Percentiles rank a stretch among this genome's conserved stretches.
These are phyloP conservation scores for Pitta sordida DNA, from an alignment of 2,113 vertebrate genomes.

Conservation along the genomic window DNA sequence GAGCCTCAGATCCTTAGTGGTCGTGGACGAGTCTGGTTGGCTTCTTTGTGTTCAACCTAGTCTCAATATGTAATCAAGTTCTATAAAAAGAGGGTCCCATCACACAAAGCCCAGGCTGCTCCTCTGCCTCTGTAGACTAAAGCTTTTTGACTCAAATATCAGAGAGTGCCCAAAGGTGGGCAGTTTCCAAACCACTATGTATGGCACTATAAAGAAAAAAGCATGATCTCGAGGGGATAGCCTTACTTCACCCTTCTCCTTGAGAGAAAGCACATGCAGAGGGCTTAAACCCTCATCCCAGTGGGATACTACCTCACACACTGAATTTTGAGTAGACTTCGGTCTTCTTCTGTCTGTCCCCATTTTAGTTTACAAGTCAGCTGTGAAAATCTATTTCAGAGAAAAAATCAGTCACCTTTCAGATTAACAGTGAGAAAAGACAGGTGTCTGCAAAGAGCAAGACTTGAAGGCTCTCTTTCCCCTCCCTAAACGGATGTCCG, in stretches of 20 bases:
- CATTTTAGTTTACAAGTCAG: not conserved
- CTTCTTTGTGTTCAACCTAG: not conserved
- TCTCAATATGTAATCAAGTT: not conserved
- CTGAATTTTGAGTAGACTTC: not conserved
- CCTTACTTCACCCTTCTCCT: not conserved
- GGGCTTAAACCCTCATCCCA: not conserved
- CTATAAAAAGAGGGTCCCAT: not conserved
- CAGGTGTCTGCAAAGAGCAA: not conserved
- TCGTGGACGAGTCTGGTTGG: not conserved
- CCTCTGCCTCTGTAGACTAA: not conserved
- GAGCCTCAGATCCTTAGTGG: not conserved
- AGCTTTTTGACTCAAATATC: not conserved
- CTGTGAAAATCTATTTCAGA: not conserved
- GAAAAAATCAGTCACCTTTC: not conserved
- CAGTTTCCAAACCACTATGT: not conserved
- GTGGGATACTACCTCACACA: not conserved
- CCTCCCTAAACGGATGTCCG: not conserved
- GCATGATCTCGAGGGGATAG: not conserved
- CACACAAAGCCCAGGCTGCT: not conserved
- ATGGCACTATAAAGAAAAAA: not conserved
- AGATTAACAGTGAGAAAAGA: not conserved
- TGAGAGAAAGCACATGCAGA: not conserved
- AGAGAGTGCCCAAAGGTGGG: not conserved
- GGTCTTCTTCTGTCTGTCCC: not conserved
- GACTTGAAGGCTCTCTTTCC: not conserved